These are phyloP conservation scores for Hirtodrosophila histrioides DNA, from an alignment of 2,888 invertebrate genomes.

Conservation along the genomic window DNA sequence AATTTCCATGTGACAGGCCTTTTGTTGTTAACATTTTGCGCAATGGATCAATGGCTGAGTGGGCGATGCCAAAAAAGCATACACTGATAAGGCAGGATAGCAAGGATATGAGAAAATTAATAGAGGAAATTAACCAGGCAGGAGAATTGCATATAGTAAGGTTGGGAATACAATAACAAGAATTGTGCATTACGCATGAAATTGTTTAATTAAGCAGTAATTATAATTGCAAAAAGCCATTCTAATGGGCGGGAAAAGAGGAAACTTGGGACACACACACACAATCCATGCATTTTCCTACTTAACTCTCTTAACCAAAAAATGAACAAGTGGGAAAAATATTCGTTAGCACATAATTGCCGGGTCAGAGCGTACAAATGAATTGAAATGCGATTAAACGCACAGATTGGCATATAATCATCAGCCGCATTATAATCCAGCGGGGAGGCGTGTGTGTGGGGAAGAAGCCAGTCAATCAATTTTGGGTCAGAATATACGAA, in stretches of 20 bases:
- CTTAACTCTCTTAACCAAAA: no score
- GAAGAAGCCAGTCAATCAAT: conserved; percentile 1
- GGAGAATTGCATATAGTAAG: no score
- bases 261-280: not conserved
- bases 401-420: conserved; percentile 47
- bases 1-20: conserved; percentile 48
- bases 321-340: no score
- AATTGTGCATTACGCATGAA: conserved; percentile 22
- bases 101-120: not conserved
- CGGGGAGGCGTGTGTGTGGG: not conserved
- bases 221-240: conserved; percentile 4
- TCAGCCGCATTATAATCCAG: conserved; percentile 24
- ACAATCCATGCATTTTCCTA: conserved; percentile 1
- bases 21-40: conserved; percentile 54
- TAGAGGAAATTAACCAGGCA: conserved; percentile 7
- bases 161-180: conserved; percentile 5
- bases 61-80: not conserved
- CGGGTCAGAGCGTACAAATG: conserved; percentile 25
- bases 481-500: conserved; percentile 16
- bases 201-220: conserved; percentile 25
- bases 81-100: conserved; percentile 25
- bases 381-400: conserved; percentile 50
- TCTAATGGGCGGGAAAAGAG: not conserved
- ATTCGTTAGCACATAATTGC: conserved; percentile 22
- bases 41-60: conserved; percentile 55